Evolutionary conservation across 2,888 invertebrate species (phyloP).

Genomic region (Formica aserva): DNA sequence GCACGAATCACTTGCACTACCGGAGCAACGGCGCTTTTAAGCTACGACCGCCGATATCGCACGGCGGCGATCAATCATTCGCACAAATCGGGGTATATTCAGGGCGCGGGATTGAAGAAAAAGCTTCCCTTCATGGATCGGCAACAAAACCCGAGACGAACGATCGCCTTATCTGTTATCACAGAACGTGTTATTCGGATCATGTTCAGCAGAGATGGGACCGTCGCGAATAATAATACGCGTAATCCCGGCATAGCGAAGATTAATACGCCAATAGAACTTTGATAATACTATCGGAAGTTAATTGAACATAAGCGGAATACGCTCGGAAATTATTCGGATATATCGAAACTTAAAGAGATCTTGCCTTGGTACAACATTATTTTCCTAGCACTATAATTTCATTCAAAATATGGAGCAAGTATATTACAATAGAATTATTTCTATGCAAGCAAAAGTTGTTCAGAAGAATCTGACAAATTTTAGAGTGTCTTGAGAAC

Average conservation of each 20-base stretch:
- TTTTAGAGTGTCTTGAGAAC: neutral
- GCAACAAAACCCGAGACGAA: slow-evolving; percentile 49
- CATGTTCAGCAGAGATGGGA: slow-evolving; percentile 31
- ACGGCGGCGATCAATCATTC: slow-evolving; percentile 44
- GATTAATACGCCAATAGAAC: slow-evolving; percentile 38
- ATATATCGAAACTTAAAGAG: neutral
- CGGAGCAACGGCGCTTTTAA: slow-evolving; percentile 39
- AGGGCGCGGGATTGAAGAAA: slow-evolving; percentile 43
- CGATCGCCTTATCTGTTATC: slow-evolving; percentile 43
- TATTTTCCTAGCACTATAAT: neutral
- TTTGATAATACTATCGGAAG: slow-evolving; percentile 23
- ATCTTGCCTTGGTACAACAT: neutral
- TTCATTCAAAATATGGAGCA: neutral
- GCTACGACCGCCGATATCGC: slow-evolving; percentile 28
- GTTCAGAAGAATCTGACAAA: neutral
- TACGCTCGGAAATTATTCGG: neutral
- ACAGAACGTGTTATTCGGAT: slow-evolving; percentile 25
- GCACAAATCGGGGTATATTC: slow-evolving; percentile 37
- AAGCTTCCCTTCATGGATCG: slow-evolving; percentile 21
- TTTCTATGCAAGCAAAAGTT: neutral
- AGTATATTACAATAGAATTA: slow-evolving; percentile 22
- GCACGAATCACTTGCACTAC: slow-evolving; percentile 39
- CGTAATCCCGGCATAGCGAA: slow-evolving; percentile 30
- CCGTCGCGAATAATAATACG: slow-evolving; percentile 42
- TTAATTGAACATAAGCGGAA: slow-evolving; percentile 13